Conservation (phyloP, 2,797 vertebrate genomes). For the Cichlasoma orientale region DNA sequence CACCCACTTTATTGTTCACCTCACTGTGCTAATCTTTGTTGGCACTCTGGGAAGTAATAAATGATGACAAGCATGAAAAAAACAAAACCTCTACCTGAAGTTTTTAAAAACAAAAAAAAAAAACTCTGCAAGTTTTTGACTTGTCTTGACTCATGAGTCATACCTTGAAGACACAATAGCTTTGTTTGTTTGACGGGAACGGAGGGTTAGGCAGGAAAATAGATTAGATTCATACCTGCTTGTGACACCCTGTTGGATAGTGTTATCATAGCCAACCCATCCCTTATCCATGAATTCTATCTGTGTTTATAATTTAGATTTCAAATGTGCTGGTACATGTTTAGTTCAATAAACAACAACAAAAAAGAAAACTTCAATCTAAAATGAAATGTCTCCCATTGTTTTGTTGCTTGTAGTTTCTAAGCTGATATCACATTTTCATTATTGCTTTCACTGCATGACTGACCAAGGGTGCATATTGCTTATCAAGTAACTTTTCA, state of each 20-base stretch:
- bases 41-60: neutral
- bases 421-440: neutral
- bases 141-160: constrained; percentile 59
- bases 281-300: neutral
- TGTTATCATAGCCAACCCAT: constrained; percentile 6
- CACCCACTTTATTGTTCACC: constrained; percentile 37
- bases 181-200: constrained; percentile 59
- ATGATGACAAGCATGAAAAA: constrained; percentile 10
- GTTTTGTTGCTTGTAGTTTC: neutral
- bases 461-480: neutral
- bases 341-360: neutral
- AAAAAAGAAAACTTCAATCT: neutral
- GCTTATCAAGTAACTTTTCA: neutral
- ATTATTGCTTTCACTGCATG: constrained; percentile 2
- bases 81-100: constrained; percentile 19
- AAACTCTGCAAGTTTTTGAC: constrained; percentile 30
- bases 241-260: constrained; percentile 13
- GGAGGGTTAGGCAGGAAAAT: constrained; percentile 35
- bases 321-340: neutral
- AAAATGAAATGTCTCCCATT: neutral
- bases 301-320: constrained; percentile 4
- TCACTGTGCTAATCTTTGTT: constrained; percentile 29
- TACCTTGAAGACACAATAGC: constrained; percentile 58
- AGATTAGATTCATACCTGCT: constrained; percentile 2
- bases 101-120: constrained; percentile 15